Percentiles rank a stretch among this genome's conserved stretches.
phyloP scores from a whole-genome alignment of 2,113 vertebrate species.

The Saccopteryx leptura region DNA sequence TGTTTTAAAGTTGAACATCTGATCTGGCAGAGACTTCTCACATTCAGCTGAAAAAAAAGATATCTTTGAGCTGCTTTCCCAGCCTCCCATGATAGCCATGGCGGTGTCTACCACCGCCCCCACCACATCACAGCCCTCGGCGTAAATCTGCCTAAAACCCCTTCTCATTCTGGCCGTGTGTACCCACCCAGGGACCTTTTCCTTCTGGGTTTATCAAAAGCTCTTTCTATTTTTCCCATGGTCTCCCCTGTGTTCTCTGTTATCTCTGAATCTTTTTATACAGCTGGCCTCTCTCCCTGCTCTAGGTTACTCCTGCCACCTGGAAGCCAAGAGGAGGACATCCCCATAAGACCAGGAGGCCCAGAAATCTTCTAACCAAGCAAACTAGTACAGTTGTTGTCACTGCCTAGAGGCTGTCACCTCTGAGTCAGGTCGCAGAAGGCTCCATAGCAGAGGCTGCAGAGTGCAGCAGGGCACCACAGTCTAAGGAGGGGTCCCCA shows the following conservation, averaged over 20 bases:
- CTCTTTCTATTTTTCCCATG: not conserved
- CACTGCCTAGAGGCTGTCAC: not conserved
- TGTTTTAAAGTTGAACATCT: constrained; percentile 85
- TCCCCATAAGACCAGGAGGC: not conserved
- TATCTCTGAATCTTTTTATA: constrained; percentile 19
- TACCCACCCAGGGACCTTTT: constrained; percentile 5
- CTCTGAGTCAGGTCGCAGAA: not conserved
- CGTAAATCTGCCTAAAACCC: constrained; percentile 29
- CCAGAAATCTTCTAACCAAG: not conserved
- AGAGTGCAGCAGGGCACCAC: rapidly evolving
- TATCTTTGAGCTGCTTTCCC: constrained; percentile 57
- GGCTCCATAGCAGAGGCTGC: not conserved
- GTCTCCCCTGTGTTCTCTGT: not conserved
- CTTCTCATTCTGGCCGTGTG: constrained; percentile 39
- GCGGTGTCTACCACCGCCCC: not conserved
- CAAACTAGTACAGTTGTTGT: not conserved
- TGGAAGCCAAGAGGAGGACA: constrained; percentile 13
- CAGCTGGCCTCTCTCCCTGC: not conserved
- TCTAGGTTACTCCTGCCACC: constrained; percentile 5
- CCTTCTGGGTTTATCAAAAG: not conserved
- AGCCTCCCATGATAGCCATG: not conserved
- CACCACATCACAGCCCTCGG: not conserved
- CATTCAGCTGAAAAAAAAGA: constrained; percentile 67
- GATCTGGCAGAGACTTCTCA: constrained; percentile 78
- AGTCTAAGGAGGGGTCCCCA: too few relatives aligned